Base-by-base conservation (phyloP, 2,797 vertebrate genomes). In the Falco novaeseelandiae region DNA sequence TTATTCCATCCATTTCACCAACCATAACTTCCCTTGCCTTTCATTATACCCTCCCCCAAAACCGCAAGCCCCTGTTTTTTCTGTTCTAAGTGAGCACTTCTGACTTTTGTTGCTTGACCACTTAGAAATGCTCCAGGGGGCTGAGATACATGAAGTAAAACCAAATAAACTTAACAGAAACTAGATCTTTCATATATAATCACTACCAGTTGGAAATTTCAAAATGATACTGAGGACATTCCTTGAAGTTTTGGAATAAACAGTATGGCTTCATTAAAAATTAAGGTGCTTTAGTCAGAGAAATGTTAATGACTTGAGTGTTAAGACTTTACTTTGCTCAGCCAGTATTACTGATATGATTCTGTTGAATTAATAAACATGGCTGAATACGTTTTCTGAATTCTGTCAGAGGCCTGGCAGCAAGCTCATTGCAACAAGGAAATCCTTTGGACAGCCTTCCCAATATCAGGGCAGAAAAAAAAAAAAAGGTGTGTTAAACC, bases 161-260 rank as follows among this genome's bases (percentile, higher is more conserved):
- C 34, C 21, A 72, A 42, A 49, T 34, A 67, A 54, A 83, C 14
- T 62, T 77, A 57, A 65, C 5, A 63, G 16, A 67, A 89, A 92
- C 6, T 22, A 77, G 7, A 69, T 52, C 30, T 73, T 63, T 84
- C 46, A 13, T 36, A 46, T 32, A 32, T 36, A 62, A 66, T 38
- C 42, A 51, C 18, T 42, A 71, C 57, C 27, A 73, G 20, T 3
- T 87, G 82, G 27, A 92, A 83, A 59, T 26, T 55, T 57, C 36
- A 73, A 69, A 93, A 61, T 8, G 0, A 71, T 30, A 65, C 9
- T 25, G 32, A 81, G 12, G 18, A 46, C 42, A n/a, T 87, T 83
- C 59, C 79, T 93, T 83, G 61, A 93, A 93, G 30, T 69, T 69
- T 54, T 58, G 38, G 52, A 90, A 78, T 71, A 92, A 87, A 78